These are phyloP conservation scores for Drosophila koepferae DNA, from an alignment of 2,888 invertebrate genomes.

Conservation along the genomic window DNA sequence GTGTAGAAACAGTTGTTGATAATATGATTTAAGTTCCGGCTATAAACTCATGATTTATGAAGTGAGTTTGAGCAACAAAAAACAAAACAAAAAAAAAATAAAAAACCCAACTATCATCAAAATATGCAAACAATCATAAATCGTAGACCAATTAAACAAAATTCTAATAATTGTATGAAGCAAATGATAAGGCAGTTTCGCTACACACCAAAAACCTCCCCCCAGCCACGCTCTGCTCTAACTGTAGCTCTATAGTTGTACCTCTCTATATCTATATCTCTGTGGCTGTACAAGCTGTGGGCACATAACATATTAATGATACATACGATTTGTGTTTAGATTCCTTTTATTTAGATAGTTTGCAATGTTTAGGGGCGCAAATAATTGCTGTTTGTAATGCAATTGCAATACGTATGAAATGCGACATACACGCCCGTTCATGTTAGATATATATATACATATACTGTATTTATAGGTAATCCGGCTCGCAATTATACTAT, in stretches of 20 bases:
- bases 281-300: constrained; percentile 2
- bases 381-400: constrained; percentile 39
- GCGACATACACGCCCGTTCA: constrained; percentile 23
- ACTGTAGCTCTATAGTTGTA: constrained; percentile 8
- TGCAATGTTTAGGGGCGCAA: constrained; percentile 24
- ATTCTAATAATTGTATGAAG: constrained; percentile 12
- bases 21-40: constrained; percentile 32
- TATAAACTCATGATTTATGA: constrained; percentile 20
- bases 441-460: constrained; percentile 4
- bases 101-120: background rate
- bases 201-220: constrained; percentile 8
- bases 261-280: background rate
- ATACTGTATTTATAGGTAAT: background rate
- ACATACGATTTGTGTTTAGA: constrained; percentile 21
- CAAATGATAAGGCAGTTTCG: constrained; percentile 53
- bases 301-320: constrained; percentile 31
- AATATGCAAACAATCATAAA: constrained; percentile 8
- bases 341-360: constrained; percentile 36
- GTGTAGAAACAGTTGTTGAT: background rate
- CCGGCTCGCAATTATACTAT: constrained; percentile 53
- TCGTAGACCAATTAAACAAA: constrained; percentile 16
- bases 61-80: too few species aligned
- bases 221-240: constrained; percentile 10
- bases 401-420: constrained; percentile 25
- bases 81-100: too few species aligned